Conservation (phyloP, 2,113 vertebrate genomes). For the Circaetus gallicus region DNA sequence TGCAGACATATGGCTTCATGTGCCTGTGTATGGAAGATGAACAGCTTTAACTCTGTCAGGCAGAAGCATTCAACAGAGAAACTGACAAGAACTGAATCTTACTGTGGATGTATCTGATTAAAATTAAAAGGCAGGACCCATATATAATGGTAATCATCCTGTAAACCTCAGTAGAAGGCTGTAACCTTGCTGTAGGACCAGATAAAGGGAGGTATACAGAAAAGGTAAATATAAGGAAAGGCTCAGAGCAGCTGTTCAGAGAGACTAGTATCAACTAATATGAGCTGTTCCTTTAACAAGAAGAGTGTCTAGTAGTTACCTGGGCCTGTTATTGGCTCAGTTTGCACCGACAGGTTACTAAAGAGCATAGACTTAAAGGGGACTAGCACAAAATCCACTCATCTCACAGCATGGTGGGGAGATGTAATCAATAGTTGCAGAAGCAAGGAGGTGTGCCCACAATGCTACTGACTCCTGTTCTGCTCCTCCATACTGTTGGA, state of each 20-base stretch:
- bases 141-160: not conserved
- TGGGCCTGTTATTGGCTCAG: not conserved
- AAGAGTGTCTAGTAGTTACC: not conserved
- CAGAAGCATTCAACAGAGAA: not conserved
- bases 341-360: not conserved
- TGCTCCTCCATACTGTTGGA: not conserved
- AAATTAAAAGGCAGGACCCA: not conserved
- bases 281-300: not conserved
- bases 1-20: conserved; percentile 30
- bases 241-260: not conserved
- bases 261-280: not conserved
- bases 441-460: not conserved
- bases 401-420: not conserved
- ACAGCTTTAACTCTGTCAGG: conserved; percentile 21
- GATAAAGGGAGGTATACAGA: not conserved
- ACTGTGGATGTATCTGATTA: not conserved
- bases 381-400: not conserved
- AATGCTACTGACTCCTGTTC: not conserved
- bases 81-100: not conserved
- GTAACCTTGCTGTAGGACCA: not conserved
- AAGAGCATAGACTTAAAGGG: not conserved
- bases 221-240: not conserved
- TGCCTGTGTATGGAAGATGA: not conserved
- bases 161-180: not conserved
- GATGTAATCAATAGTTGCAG: not conserved